phyloP scores from a whole-genome alignment of 1,140 invertebrate species.

The Cydia pomonella region DNA sequence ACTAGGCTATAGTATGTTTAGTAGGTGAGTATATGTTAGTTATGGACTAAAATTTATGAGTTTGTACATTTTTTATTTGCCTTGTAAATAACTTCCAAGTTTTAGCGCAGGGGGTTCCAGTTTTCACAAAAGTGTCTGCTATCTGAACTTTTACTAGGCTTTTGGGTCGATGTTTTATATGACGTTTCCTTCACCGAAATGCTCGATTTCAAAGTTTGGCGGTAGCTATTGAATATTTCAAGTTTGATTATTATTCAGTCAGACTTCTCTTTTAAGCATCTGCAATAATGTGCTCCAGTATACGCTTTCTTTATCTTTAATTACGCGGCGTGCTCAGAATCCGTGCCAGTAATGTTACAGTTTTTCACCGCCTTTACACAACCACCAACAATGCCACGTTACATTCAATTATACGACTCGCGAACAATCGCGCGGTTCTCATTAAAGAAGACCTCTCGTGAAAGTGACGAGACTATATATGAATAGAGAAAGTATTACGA shows the following conservation, averaged over 20 bases:
- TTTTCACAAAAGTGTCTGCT: no score
- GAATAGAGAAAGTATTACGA: slow-evolving; percentile 69
- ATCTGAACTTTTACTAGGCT: background rate
- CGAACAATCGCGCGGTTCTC: slow-evolving; percentile 59
- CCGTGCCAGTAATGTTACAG: slow-evolving; percentile 31
- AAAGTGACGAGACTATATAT: slow-evolving; percentile 68
- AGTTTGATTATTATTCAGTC: background rate
- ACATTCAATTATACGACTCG: slow-evolving; percentile 54
- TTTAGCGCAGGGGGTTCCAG: no score
- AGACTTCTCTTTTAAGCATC: background rate
- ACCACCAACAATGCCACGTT: slow-evolving; percentile 38
- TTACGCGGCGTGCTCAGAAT: slow-evolving; percentile 28
- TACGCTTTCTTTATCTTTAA: slow-evolving; percentile 25
- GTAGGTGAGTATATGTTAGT: no score
- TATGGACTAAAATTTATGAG: no score
- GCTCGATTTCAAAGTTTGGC: no score
- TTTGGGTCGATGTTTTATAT: background rate
- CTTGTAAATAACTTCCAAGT: no score
- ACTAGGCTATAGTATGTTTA: no score
- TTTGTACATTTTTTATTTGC: no score
- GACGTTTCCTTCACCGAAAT: background rate
- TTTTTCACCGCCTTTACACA: slow-evolving; percentile 42
- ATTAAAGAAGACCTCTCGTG: slow-evolving; percentile 55
- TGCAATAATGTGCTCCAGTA: background rate
- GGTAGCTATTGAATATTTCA: no score